phyloP scores from a whole-genome alignment of 2,888 invertebrate genomes.

The Thalpophila matura region DNA sequence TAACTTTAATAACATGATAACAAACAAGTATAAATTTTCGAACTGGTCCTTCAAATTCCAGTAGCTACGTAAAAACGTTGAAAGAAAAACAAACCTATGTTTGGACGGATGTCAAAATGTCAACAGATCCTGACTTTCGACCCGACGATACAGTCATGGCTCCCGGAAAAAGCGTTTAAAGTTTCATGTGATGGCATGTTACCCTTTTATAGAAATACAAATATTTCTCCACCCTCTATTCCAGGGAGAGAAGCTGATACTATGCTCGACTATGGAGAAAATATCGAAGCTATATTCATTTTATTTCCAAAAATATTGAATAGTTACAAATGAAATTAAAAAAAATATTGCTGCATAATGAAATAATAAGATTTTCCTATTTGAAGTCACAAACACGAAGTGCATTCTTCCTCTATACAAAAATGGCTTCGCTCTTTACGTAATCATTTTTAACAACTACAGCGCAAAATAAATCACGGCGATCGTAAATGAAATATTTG shows the following conservation, averaged over 20 bases:
- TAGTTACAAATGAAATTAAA: not conserved
- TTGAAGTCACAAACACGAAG: no score
- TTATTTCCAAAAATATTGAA: no score
- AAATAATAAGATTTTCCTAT: no score
- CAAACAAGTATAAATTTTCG: constrained; percentile 44
- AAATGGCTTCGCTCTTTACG: no score
- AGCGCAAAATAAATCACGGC: no score
- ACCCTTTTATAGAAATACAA: constrained; percentile 82
- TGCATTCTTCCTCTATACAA: no score
- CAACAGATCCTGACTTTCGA: constrained; percentile 82
- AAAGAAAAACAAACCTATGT: constrained; percentile 73
- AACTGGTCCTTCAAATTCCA: constrained; percentile 66
- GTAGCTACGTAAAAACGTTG: constrained; percentile 75
- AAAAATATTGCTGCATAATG: not conserved
- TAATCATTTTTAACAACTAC: no score
- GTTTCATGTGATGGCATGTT: constrained; percentile 77
- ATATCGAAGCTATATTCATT: not conserved
- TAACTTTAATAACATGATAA: not conserved
- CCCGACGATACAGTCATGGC: constrained; percentile 71
- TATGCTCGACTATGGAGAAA: not conserved
- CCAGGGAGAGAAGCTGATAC: constrained; percentile 59
- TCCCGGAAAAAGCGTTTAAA: constrained; percentile 83
- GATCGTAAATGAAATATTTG: no score
- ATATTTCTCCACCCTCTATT: constrained; percentile 71
- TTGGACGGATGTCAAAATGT: constrained; percentile 88